These are phyloP conservation scores for Tympanuchus pallidicinctus DNA, from an alignment of 2,113 vertebrate genomes.

Conservation along the genomic window DNA sequence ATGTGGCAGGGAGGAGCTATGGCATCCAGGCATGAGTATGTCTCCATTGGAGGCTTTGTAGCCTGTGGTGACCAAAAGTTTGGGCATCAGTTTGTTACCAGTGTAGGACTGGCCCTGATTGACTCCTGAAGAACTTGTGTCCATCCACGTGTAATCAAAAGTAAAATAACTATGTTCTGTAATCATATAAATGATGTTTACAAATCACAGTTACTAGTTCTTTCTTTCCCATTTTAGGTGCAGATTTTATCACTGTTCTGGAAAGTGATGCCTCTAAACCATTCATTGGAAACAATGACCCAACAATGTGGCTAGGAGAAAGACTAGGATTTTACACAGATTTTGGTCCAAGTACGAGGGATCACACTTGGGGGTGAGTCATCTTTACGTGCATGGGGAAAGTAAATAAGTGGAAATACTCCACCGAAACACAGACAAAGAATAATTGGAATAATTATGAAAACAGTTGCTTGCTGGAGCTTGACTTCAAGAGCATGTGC, in stretches of 20 bases:
- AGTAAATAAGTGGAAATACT: not conserved
- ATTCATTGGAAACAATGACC: slow-evolving; percentile 79
- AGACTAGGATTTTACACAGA: slow-evolving; percentile 80
- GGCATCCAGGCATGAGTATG: not conserved
- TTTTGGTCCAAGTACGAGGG: slow-evolving; percentile 81
- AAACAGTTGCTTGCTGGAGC: not conserved
- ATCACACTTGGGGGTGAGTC: slow-evolving; percentile 82
- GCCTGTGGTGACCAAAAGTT: not conserved
- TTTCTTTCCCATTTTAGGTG: slow-evolving; percentile 36
- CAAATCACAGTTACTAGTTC: not conserved
- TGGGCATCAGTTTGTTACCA: not conserved
- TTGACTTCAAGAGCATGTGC: not conserved
- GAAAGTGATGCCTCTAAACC: slow-evolving; percentile 81
- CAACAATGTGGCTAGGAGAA: slow-evolving; percentile 80
- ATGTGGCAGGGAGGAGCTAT: not conserved
- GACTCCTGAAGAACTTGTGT: not conserved
- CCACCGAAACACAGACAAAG: not conserved
- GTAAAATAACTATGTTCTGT: not conserved
- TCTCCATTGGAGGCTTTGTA: not conserved
- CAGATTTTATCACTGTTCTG: slow-evolving; percentile 82
- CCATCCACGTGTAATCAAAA: not conserved
- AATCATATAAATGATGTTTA: not conserved
- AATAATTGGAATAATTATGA: not conserved
- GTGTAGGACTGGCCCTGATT: not conserved
- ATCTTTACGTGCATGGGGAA: not conserved